These are phyloP conservation scores for Brachionus rubens DNA, from an alignment of 1,140 invertebrate species.

Conservation along the genomic window DNA sequence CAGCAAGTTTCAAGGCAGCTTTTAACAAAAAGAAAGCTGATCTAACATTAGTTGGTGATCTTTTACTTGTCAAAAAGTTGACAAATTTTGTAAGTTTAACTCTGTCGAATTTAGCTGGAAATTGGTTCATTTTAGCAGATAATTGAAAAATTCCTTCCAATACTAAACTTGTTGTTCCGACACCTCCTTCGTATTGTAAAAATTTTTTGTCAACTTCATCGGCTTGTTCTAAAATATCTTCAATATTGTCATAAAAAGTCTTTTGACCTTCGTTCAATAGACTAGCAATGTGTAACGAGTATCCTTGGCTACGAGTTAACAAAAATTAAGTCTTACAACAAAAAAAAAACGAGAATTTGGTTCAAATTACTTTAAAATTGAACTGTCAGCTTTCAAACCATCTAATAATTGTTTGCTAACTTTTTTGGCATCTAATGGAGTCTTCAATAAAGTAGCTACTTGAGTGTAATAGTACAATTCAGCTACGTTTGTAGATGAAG, in stretches of 20 bases:
- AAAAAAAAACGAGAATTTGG: too few relatives aligned
- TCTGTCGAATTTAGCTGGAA: constrained; percentile 64
- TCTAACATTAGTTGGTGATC: constrained; percentile 64
- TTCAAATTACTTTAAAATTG: constrained; percentile 37
- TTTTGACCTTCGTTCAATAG: constrained; percentile 65
- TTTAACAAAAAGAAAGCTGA: constrained; percentile 14
- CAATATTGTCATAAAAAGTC: constrained; percentile 72
- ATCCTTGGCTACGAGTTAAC: constrained; percentile 69
- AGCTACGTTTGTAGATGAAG: constrained; percentile 20
- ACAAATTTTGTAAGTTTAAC: constrained; percentile 83
- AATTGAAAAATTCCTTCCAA: constrained; percentile 73
- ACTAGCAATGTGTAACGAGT: constrained; percentile 76
- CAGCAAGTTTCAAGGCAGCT: not conserved
- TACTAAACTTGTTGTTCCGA: constrained; percentile 68
- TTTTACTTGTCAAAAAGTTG: constrained; percentile 70
- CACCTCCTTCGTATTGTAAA: constrained; percentile 83
- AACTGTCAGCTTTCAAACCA: constrained; percentile 40
- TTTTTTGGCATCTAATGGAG: constrained; percentile 7
- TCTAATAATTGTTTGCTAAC: not conserved
- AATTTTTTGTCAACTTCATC: constrained; percentile 86
- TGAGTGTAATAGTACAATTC: constrained; percentile 26
- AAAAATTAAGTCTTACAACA: too few relatives aligned
- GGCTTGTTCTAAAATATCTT: constrained; percentile 85
- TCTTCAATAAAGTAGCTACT: not conserved
- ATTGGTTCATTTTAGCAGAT: constrained; percentile 68